Conservation (phyloP, 2,797 vertebrate genomes). For the Amniataba percoides region DNA sequence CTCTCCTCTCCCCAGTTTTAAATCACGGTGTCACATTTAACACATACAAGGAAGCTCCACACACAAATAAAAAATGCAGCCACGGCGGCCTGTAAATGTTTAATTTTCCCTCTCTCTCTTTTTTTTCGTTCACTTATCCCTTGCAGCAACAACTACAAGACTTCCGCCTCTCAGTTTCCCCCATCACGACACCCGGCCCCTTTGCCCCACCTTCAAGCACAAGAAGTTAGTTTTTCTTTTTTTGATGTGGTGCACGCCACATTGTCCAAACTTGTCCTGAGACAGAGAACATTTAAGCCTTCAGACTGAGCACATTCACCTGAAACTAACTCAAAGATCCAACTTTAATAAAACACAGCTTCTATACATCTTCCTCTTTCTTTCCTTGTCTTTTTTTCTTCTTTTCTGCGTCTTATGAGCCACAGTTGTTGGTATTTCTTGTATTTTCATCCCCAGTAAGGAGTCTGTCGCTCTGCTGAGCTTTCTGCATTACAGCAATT, state of each 20-base stretch:
- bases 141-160: not conserved
- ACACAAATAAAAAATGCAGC: not conserved
- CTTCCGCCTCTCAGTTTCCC: slow-evolving; percentile 29
- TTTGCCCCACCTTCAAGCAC: slow-evolving; percentile 10
- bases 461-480: not conserved
- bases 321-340: fast-evolving
- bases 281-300: not conserved
- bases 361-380: not conserved
- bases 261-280: not conserved
- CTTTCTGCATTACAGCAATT: slow-evolving; percentile 46
- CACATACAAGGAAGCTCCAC: slow-evolving; percentile 25
- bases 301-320: not conserved
- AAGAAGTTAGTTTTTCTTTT: not conserved
- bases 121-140: not conserved
- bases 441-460: not conserved
- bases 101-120: not conserved
- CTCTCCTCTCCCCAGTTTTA: not conserved
- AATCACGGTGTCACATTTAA: slow-evolving; percentile 24
- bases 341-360: not conserved
- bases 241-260: not conserved
- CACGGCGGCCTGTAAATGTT: slow-evolving; percentile 7
- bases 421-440: not conserved
- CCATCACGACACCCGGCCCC: slow-evolving; percentile 8
- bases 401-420: not conserved
- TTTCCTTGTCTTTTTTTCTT: not conserved